Conservation (phyloP, 2,888 invertebrate species). For the Drosophila formosana region DNA sequence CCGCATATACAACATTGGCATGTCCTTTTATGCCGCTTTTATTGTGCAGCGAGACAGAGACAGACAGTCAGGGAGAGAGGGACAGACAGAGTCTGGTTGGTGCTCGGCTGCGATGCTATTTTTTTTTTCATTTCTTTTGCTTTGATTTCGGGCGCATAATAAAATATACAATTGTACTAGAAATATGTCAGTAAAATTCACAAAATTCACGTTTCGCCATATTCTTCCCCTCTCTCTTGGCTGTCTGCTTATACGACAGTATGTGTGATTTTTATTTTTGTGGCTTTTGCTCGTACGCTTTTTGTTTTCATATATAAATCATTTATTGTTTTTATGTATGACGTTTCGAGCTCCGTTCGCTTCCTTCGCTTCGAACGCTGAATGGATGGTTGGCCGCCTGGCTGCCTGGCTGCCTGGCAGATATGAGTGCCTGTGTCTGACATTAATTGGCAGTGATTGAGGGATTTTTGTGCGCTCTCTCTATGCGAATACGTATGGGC, state of each 20-base stretch:
- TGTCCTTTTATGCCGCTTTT: slow-evolving; percentile 41
- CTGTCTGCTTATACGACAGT: slow-evolving; percentile 40
- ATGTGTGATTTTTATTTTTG: slow-evolving; percentile 76
- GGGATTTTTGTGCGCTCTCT: slow-evolving; percentile 72
- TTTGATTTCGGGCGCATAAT: slow-evolving; percentile 71
- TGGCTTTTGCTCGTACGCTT: slow-evolving; percentile 73
- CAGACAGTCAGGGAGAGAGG: neutral
- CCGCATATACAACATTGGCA: slow-evolving; percentile 27
- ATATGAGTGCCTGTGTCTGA: slow-evolving; percentile 80
- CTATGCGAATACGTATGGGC: slow-evolving; percentile 33
- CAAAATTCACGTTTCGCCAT: slow-evolving; percentile 73
- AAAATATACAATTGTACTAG: slow-evolving; percentile 76
- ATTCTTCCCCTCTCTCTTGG: slow-evolving; percentile 44
- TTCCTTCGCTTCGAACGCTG: slow-evolving; percentile 43
- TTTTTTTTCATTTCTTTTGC: slow-evolving; percentile 45
- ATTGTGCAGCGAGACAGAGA: slow-evolving; percentile 38
- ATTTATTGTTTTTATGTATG: slow-evolving; percentile 78
- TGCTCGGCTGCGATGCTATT: slow-evolving; percentile 32
- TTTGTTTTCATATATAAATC: slow-evolving; percentile 78
- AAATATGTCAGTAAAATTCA: slow-evolving; percentile 76
- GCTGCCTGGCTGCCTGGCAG: slow-evolving; percentile 58
- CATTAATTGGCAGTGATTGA: slow-evolving; percentile 81
- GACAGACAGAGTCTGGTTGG: neutral
- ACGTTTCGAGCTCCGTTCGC: slow-evolving; percentile 58
- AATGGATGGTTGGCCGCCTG: slow-evolving; percentile 30